Percentiles rank a stretch among this genome's conserved stretches.
Evolutionary conservation across 2,888 invertebrate species (phyloP).

Genomic region (Chloroclysta siterata): DNA sequence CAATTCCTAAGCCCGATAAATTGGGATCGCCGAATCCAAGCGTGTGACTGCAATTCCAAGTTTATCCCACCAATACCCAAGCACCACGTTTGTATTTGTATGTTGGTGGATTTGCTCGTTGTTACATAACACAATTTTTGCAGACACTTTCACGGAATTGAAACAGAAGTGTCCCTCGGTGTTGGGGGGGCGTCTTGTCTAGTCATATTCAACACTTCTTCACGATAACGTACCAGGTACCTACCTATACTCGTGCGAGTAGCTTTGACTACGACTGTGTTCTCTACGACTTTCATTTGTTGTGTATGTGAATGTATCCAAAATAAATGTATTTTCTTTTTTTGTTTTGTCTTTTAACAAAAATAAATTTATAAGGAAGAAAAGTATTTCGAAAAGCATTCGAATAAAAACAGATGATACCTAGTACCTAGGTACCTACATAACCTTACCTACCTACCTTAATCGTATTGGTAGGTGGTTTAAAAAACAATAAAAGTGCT

Average conservation of each 20-base stretch:
- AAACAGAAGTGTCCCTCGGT: conserved; percentile 72
- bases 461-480: too few species aligned
- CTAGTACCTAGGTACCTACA: too few species aligned
- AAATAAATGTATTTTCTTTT: too few species aligned
- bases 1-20: conserved; percentile 40
- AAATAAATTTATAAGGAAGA: too few species aligned
- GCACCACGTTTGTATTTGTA: conserved; percentile 20
- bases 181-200: conserved; percentile 48
- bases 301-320: too few species aligned
- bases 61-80: conserved; percentile 28
- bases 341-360: too few species aligned
- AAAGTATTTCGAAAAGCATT: too few species aligned
- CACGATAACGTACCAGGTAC: conserved; percentile 24
- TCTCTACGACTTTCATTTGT: background rate
- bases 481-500: too few species aligned
- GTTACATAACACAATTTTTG: conserved; percentile 68
- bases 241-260: background rate
- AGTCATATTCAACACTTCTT: conserved; percentile 40
- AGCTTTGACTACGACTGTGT: background rate
- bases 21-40: conserved; percentile 39
- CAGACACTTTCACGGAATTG: conserved; percentile 72
- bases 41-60: conserved; percentile 38
- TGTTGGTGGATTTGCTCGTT: conserved; percentile 38
- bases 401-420: too few species aligned
- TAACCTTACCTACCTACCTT: too few species aligned